Conservation (phyloP, 1,140 invertebrate genomes). For the Cydia strobilella region DNA sequence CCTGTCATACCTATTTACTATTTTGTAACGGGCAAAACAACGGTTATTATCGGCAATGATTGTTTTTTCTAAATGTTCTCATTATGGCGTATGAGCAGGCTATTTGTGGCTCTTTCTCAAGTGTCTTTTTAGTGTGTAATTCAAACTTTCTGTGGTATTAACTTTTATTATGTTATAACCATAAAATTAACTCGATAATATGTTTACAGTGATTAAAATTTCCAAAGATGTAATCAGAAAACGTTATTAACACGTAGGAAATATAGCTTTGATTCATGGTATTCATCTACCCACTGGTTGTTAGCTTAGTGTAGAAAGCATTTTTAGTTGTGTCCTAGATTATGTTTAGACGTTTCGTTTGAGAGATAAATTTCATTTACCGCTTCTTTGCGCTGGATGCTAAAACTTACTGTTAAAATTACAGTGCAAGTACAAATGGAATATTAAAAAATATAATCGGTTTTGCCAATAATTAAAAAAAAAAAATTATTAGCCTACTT, state of each 20-base stretch:
- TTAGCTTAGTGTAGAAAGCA: constrained; percentile 18
- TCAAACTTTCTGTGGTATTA: constrained; percentile 20
- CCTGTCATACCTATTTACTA: constrained; percentile 59
- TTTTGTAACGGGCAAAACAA: constrained; percentile 31
- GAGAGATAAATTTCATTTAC: constrained; percentile 1
- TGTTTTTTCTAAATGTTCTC: constrained; percentile 17
- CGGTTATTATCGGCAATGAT: constrained; percentile 17
- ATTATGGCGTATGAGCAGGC: not conserved
- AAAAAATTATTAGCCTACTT: too few relatives aligned
- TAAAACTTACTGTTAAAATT: not conserved
- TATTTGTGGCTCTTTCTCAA: not conserved
- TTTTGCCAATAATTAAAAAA: too few relatives aligned
- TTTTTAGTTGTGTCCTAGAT: constrained; percentile 19
- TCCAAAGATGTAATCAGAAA: not conserved
- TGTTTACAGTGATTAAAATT: not conserved
- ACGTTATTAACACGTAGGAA: not conserved
- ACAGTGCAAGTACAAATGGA: not conserved
- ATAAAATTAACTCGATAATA: constrained; percentile 7
- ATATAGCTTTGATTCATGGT: not conserved
- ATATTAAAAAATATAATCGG: not conserved
- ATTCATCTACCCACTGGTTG: not conserved
- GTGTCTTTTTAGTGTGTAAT: not conserved
- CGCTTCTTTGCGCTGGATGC: not conserved
- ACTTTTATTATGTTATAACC: constrained; percentile 23
- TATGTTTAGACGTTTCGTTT: not conserved